phyloP scores from a whole-genome alignment of 2,888 invertebrate genomes.

The Stenurella melanura region DNA sequence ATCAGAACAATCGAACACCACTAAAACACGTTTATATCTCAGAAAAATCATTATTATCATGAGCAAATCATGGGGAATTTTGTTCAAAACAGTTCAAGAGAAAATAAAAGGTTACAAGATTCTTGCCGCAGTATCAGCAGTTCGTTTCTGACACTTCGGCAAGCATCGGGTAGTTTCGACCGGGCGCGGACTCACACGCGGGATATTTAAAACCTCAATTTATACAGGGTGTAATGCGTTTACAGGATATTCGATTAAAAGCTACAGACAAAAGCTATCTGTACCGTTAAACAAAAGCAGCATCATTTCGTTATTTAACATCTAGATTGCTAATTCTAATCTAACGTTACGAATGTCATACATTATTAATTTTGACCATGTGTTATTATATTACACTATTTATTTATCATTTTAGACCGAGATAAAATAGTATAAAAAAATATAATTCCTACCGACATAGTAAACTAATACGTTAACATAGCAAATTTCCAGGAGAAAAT shows the following conservation, averaged over 20 bases:
- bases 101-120: constrained; percentile 70
- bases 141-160: constrained; percentile 67
- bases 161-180: constrained; percentile 60
- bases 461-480: constrained; percentile 14
- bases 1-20: constrained; percentile 67
- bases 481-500: constrained; percentile 25
- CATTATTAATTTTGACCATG: not conserved
- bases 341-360: not conserved
- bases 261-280: not conserved
- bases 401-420: not conserved
- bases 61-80: constrained; percentile 78
- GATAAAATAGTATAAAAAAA: not conserved
- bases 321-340: not conserved
- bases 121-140: constrained; percentile 70
- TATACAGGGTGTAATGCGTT: constrained; percentile 9
- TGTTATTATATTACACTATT: not conserved
- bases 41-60: constrained; percentile 82
- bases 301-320: not conserved
- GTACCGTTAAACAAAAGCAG: not conserved
- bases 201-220: constrained; percentile 47
- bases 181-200: constrained; percentile 66
- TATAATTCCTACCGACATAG: not conserved
- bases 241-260: not conserved
- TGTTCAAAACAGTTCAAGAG: constrained; percentile 64
- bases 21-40: constrained; percentile 73